Percentiles rank a stretch among this genome's conserved stretches.
These are phyloP conservation scores for Arctocebus calabarensis DNA, from an alignment of 2,797 vertebrate genomes.

Conservation along the genomic window DNA sequence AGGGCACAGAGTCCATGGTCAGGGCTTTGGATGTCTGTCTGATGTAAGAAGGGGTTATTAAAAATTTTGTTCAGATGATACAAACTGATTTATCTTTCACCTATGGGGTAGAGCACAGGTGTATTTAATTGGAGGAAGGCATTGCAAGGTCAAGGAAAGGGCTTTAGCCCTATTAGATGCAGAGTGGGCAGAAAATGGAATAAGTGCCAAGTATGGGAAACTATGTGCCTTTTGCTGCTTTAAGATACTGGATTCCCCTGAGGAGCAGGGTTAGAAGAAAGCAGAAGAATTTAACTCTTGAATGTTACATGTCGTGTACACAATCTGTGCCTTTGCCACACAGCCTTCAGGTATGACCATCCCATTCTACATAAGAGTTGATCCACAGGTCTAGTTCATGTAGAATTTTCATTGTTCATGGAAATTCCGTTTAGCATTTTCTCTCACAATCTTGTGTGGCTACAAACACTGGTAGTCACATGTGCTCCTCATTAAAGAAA, in stretches of 20 bases:
- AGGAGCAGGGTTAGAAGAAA: not conserved
- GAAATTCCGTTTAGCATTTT: constrained; percentile 8
- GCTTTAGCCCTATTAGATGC: not conserved
- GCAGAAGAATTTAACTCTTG: not conserved
- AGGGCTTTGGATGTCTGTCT: not conserved
- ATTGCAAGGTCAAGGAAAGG: not conserved
- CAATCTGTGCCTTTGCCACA: not conserved
- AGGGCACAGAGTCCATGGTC: not conserved
- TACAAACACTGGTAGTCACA: constrained; percentile 39
- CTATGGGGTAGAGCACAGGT: not conserved
- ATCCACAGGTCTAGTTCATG: not conserved
- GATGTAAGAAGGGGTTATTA: not conserved
- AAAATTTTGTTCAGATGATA: not conserved
- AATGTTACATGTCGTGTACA: not conserved
- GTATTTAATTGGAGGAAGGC: not conserved
- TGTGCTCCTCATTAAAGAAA: constrained; percentile 58
- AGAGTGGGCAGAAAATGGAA: not conserved
- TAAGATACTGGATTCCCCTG: not conserved
- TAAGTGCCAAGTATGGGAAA: not conserved
- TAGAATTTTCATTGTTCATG: not conserved
- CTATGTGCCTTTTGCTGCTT: not conserved
- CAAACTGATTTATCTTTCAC: not conserved
- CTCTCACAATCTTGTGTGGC: constrained; percentile 59
- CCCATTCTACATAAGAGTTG: not conserved
- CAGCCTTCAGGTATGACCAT: not conserved